Base-by-base conservation (phyloP, 2,797 vertebrate genomes). In the Enoplosus armatus region DNA sequence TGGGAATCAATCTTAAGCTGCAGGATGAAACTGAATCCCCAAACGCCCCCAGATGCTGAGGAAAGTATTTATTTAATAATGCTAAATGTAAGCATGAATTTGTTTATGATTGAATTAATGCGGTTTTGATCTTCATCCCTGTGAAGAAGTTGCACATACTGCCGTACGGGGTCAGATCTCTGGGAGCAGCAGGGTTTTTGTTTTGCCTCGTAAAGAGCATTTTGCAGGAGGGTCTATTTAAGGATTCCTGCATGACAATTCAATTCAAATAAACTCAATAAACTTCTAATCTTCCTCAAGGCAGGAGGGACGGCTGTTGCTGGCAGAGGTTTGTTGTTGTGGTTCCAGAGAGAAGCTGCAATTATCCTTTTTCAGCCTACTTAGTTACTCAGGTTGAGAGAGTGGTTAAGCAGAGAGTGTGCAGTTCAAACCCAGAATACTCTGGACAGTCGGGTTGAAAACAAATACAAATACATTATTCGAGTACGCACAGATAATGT, bases 261-360 rank as follows among this genome's bases (percentile, higher is more conserved):
- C 24, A 77, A 74, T 88, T 75, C 68, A 75, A 88, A 82, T 69
- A 75, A 84, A 84, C 60, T 72, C 58, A 82, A 74, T 79, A 60
- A 80, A 77, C 7, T 10, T 68, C 15, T 54, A 45, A 82, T 71
- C 56, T 61, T 58, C 56, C 70, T 60, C 2, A 4, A 55, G 64
- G 75, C 51, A 43, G 31, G 12, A 8, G 33, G 58, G 39, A 29
- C 39, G 54, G 67, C 70, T 75, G 58, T 27, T 50, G 54, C 59
- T 50, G 71, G 62, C 72, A 77, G 54, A 58, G 60, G 37, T 24
- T 64, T 50, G 27, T 9, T 66, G 27, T 58, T 70, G 47, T 11
- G 39, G 26, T 47, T 58, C 65, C 35, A 55, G 43, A 47, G 41
- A 47, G 29, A 69, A 33, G 41, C 67, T 47, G 50, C 20, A 22